Evolutionary conservation across 2,888 invertebrate species (phyloP).

Genomic region (Drosophila cracens): DNA sequence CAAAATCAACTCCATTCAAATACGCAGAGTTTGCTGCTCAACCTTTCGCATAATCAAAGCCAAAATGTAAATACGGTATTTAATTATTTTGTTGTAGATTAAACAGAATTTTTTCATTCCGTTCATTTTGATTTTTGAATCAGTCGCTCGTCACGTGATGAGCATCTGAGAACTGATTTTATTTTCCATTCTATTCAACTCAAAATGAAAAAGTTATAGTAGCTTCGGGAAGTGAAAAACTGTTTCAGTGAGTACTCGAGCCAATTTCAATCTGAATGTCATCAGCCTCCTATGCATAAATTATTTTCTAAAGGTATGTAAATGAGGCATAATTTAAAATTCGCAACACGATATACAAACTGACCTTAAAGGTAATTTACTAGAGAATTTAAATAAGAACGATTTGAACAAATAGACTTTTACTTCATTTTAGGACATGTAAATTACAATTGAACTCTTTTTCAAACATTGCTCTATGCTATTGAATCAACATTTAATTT

Average conservation of each 20-base stretch:
- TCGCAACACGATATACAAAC: not conserved
- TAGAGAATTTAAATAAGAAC: not conserved
- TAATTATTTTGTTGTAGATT: conserved; percentile 13
- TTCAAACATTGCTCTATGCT: not conserved
- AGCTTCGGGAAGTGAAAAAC: not conserved
- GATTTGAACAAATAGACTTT: not conserved
- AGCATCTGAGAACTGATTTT: conserved; percentile 2
- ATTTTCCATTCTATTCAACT: conserved; percentile 1
- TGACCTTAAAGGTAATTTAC: not conserved
- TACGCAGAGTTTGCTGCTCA: conserved; percentile 14
- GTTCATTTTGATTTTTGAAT: conserved; percentile 12
- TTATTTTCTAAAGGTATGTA: conserved; percentile 2
- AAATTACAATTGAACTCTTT: not conserved
- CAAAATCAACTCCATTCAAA: conserved; percentile 26
- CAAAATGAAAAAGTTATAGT: not conserved
- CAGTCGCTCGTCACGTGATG: conserved; percentile 25
- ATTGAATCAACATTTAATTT: not conserved
- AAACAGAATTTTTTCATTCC: conserved; percentile 3
- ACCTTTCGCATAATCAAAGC: conserved; percentile 28
- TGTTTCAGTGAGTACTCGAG: not conserved
- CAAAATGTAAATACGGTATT: conserved; percentile 32
- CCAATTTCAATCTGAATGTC: conserved; percentile 7
- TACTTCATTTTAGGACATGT: not conserved
- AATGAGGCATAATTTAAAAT: not conserved
- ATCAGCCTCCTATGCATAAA: not conserved